Evolutionary conservation across 2,113 vertebrate species (phyloP).

Genomic region (Benitochromis conjunctus): DNA sequence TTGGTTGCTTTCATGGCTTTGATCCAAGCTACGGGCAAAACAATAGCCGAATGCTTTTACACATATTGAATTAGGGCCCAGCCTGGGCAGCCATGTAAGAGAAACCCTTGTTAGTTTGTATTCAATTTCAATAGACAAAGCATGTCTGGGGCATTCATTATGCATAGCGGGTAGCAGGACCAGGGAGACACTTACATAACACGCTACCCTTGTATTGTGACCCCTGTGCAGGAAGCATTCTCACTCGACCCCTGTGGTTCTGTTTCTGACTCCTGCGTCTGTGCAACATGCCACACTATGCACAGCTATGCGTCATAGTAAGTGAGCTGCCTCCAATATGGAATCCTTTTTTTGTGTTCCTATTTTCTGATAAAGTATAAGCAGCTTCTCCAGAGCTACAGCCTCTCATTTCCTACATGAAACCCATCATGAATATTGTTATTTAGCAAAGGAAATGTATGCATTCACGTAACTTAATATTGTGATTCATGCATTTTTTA

Average conservation of each 20-base stretch:
- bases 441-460: constrained; percentile 10
- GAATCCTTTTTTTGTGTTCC: neutral
- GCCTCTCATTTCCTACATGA: neutral
- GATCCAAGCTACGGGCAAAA: constrained; percentile 49
- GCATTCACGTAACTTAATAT: constrained; percentile 33
- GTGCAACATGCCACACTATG: constrained; percentile 7
- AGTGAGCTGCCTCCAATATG: neutral
- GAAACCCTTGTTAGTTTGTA: constrained; percentile 59
- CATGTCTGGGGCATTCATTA: constrained; percentile 70
- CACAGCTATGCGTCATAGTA: neutral
- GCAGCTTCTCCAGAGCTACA: neutral
- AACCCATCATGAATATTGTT: neutral
- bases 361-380: neutral
- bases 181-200: constrained; percentile 68
- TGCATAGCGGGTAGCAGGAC: constrained; percentile 60
- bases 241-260: constrained; percentile 15
- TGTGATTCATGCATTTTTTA: constrained; percentile 50
- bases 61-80: constrained; percentile 54
- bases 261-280: constrained; percentile 40
- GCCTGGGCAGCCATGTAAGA: constrained; percentile 47
- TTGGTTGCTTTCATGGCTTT: constrained; percentile 29
- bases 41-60: constrained; percentile 56
- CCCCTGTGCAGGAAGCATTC: constrained; percentile 45
- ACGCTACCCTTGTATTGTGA: constrained; percentile 62
- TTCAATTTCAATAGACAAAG: constrained; percentile 64